Percentiles rank a stretch among this genome's conserved stretches.
These are phyloP conservation scores for Catalaphyllia jardinei DNA, from an alignment of 64 coral and sea anemone species.

Conservation along the genomic window DNA sequence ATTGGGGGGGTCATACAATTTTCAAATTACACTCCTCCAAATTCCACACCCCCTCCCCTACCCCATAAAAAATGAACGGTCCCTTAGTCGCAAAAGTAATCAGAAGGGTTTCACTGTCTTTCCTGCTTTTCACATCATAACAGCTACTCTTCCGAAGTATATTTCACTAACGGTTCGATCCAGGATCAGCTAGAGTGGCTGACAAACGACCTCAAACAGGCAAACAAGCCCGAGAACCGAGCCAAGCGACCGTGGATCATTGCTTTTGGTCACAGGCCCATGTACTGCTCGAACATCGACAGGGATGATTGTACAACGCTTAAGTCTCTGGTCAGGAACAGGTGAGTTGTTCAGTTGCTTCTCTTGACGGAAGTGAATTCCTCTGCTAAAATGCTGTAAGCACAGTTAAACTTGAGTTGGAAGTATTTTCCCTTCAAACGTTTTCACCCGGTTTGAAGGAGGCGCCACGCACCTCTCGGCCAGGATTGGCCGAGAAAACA, in stretches of 20 bases:
- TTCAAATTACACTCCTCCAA: too few relatives aligned
- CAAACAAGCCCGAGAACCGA: slow-evolving; percentile 80
- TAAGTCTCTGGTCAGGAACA: slow-evolving; percentile 44
- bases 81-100: not conserved
- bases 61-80: too few relatives aligned
- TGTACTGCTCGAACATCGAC: slow-evolving; percentile 98
- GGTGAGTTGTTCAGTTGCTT: slow-evolving; percentile 7
- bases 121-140: not conserved
- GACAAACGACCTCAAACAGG: slow-evolving; percentile 66
- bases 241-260: slow-evolving; percentile 84
- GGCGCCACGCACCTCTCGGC: too few relatives aligned
- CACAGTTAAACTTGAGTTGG: too few relatives aligned
- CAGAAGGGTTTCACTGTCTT: too few relatives aligned
- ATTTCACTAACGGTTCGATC: slow-evolving; percentile 59
- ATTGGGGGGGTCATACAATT: too few relatives aligned
- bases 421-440: too few relatives aligned
- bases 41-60: too few relatives aligned
- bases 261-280: slow-evolving; percentile 89
- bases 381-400: not conserved
- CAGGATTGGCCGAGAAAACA: too few relatives aligned
- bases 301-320: slow-evolving; percentile 71
- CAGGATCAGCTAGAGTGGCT: slow-evolving; percentile 63
- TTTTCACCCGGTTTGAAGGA: too few relatives aligned
- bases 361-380: not conserved
- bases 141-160: slow-evolving; percentile 85